phyloP scores from a whole-genome alignment of 2,797 vertebrate species.

The Eulemur rubriventer region DNA sequence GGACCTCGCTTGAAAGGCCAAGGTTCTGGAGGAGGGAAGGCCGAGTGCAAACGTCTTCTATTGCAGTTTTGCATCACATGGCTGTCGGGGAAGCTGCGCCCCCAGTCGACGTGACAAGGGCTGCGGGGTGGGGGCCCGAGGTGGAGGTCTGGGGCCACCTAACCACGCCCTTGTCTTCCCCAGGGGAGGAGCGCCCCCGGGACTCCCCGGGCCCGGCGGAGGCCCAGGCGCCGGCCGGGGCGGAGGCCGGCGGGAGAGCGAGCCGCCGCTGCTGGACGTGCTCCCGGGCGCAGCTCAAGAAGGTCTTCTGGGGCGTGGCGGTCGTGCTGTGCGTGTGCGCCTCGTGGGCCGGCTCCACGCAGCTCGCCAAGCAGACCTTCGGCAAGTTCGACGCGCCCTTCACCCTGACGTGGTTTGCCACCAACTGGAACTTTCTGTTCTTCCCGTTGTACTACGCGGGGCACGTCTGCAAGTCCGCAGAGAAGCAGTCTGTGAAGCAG shows the following conservation, averaged over 20 bases:
- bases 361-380: conserved; percentile 96
- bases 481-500: conserved; percentile 94
- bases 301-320: conserved; percentile 93
- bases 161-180: conserved; percentile 62
- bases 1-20: too few relatives aligned
- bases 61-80: neutral
- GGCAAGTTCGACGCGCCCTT: conserved; percentile 94
- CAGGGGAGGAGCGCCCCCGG: conserved; percentile 93
- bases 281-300: conserved; percentile 89
- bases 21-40: neutral
- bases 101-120: accelerated
- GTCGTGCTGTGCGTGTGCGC: conserved; percentile 94
- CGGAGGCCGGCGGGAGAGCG: conserved; percentile 85
- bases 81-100: too few relatives aligned
- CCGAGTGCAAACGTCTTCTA: accelerated
- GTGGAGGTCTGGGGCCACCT: neutral
- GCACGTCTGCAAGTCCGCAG: conserved; percentile 92
- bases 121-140: neutral
- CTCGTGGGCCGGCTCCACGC: conserved; percentile 96
- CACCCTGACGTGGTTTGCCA: conserved; percentile 97
- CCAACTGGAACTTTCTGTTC: conserved; percentile 97
- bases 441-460: conserved; percentile 96
- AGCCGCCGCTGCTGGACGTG: conserved; percentile 89
- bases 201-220: conserved; percentile 91
- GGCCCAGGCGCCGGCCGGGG: conserved; percentile 85